Evolutionary conservation across 2,113 vertebrate genomes (phyloP).

Genomic region (Thalassoma bifasciatum): DNA sequence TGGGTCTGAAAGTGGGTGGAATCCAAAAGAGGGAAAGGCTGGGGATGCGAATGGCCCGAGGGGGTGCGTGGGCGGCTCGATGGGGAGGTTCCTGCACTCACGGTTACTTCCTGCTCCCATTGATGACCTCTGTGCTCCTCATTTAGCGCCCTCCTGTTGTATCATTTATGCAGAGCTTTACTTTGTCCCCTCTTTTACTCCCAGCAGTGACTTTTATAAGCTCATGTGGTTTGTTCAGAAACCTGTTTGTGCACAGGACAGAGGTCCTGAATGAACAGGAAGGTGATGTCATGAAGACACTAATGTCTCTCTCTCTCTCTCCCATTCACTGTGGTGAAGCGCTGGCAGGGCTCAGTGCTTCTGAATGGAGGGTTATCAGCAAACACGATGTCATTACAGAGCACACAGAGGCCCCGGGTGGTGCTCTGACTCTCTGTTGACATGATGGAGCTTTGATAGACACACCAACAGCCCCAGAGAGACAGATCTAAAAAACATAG

Average conservation of each 20-base stretch:
- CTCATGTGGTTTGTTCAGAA: no score
- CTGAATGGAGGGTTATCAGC: conserved; percentile 45
- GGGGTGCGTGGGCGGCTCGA: conserved; percentile 34
- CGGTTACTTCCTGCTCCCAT: conserved; percentile 15
- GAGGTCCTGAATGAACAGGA: not conserved
- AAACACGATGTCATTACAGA: conserved; percentile 5
- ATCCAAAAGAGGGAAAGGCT: conserved; percentile 16
- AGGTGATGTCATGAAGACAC: conserved; percentile 28
- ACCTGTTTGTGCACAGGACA: no score
- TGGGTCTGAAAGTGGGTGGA: conserved; percentile 45
- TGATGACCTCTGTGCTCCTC: conserved; percentile 32
- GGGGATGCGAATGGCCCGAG: conserved; percentile 41
- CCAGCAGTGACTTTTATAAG: not conserved
- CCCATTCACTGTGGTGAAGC: conserved; percentile 3
- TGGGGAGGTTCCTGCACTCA: conserved; percentile 55
- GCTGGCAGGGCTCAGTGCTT: conserved; percentile 29
- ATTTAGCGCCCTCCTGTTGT: conserved; percentile 9
- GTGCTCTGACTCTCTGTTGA: conserved; percentile 24
- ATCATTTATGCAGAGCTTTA: not conserved
- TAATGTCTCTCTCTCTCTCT: not conserved
- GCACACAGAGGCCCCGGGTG: not conserved
- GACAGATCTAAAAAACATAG: not conserved
- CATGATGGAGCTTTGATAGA: conserved; percentile 23
- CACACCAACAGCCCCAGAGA: not conserved
- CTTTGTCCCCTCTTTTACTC: not conserved